Evolutionary conservation across 2,113 vertebrate species (phyloP), one percentile per base, ranked within the genome.

Genomic region (Steatornis caripensis): DNA sequence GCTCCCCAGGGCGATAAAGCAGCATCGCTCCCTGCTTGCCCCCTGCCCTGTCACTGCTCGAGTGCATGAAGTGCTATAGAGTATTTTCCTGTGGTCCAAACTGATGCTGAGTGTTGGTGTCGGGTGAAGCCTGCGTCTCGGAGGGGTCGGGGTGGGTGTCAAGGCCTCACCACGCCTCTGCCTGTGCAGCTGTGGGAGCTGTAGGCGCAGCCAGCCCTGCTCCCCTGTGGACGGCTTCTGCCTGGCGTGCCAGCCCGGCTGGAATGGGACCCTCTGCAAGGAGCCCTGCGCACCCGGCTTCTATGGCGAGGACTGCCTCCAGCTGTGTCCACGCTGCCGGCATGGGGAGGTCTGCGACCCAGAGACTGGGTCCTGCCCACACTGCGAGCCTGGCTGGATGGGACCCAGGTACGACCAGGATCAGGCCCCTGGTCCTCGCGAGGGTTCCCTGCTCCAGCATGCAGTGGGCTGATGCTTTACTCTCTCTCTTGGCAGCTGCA

Each of bases 261-360:
- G 99, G 99, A 99, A 98, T 0, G 99, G 99, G 5, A 99, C 98
- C 3, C 98, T 60, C 22, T 99, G 99, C 70, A 96, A 98, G 81
- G 98, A 94, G 43, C 97, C 70, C 15, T 99, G 99, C 54, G 78
- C 88, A 0, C 41, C 95, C 0, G 99, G 99, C 58, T 98, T 96
- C 85, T 96, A 99, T 10, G 99, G 99, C 0, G 96, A 98, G 17
- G 97, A 82, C 87, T 99, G 99, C 93, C 89, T 84, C 54, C 97
- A 98, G 71, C 91, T 7, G 4, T 99, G 99, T 72, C 98, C 99
- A 34, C 97, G 2, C 37, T 99, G 99, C 97, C 90, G 66, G 49
- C 92, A 26, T 0, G 97, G 98, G 23, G 98, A 99, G 39, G 22
- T 96, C 30, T 99, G 99, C 24, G 96, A 99, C 68, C 93, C 97